Conservation (phyloP, 2,888 invertebrate species). For the Alcis repandata region DNA sequence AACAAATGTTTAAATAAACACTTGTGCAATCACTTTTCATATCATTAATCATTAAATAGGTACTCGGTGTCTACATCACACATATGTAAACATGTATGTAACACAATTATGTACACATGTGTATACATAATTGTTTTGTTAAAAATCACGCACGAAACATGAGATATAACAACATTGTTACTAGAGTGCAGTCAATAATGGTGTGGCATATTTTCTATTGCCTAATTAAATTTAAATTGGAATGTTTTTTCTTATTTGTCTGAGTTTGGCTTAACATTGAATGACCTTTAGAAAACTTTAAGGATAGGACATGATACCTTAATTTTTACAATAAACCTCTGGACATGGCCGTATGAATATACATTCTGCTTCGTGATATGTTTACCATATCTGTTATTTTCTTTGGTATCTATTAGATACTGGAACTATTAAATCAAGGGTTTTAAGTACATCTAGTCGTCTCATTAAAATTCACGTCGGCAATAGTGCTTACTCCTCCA, state of each 20-base stretch:
- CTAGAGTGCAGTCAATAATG: constrained; percentile 6
- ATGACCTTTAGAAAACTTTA: constrained; percentile 13
- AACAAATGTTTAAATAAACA: constrained; percentile 15
- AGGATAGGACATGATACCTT: constrained; percentile 6
- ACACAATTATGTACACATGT: too few relatives aligned
- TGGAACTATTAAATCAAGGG: not conserved
- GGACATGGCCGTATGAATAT: not conserved
- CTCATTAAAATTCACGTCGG: constrained; percentile 30
- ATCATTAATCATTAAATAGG: not conserved
- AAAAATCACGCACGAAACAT: constrained; percentile 18
- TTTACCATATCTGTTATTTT: not conserved
- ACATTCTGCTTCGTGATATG: not conserved
- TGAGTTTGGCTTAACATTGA: constrained; percentile 28
- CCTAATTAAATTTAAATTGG: not conserved
- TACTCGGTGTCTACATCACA: constrained; percentile 1
- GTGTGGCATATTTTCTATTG: not conserved
- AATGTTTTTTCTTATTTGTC: not conserved
- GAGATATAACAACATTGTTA: constrained; percentile 7
- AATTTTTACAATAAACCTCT: constrained; percentile 17
- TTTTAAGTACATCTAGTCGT: not conserved
- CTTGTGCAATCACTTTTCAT: constrained; percentile 7
- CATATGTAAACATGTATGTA: too few relatives aligned
- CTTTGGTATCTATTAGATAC: not conserved
- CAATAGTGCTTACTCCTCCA: constrained; percentile 33
- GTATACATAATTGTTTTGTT: constrained; percentile 11